Evolutionary conservation across 2,888 invertebrate species (phyloP), one percentile per base, ranked within the genome.

Genomic region (Teleogryllus oceanicus): DNA sequence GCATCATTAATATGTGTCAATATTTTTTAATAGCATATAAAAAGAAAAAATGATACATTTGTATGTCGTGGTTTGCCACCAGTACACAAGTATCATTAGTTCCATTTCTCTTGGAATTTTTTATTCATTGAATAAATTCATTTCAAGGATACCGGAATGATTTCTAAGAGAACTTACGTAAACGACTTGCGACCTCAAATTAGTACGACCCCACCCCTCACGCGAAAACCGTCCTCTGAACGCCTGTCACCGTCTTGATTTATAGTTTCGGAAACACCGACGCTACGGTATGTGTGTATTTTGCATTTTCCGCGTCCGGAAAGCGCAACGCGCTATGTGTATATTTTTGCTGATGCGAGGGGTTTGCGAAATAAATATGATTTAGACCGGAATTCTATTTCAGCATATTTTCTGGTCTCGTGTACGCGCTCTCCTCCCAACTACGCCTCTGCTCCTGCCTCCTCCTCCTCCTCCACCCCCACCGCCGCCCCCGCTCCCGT

Each of bases 351-450:
- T 80, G 80, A 80, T 80, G 78, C 51, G 75, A 50, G 51, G 75
- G 78, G 79, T 80, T 80, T 81, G 78, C 77, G 79, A 80, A 81
- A 78, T 80, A 79, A 79, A 80, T 81, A 77, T 81, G 80, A 80
- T 81, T 79, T 81, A 80, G 80, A 79, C 49, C 78, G 49, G 75
- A 81, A 80, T 80, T 80, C 78, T 81, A 78, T 80, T 78, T 75
- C 75, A 78, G 62, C 62, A 62, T 62, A 62, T 62, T 62, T 62
- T 62, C 62, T 62, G 16, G 62, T 16, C 62, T 4, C 62, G 62
- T 62, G 62, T 62, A n/a, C 62, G n/a, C 21, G 49, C n/a, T 13
- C 50, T n/a, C 13, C n/a, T n/a, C 62, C 62, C 62, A 18, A 13
- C n/a, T 13, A 3, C 62, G 62, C 16, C 62, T 13, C 62, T 50